Evolutionary conservation across 2,797 vertebrate genomes (phyloP).

Genomic region (Phaenicophaeus curvirostris): DNA sequence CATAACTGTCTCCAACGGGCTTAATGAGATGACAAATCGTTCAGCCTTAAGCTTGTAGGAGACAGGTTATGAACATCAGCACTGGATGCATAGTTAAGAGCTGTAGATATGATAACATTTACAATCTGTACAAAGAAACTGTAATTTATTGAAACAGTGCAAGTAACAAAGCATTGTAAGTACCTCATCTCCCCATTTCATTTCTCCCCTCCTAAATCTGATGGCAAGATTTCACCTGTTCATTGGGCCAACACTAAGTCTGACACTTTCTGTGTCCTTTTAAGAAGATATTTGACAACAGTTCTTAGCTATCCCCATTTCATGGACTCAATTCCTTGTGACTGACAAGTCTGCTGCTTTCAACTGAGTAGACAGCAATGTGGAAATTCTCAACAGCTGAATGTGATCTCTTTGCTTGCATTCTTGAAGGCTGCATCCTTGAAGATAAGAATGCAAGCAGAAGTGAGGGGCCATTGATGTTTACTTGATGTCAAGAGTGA

Average conservation of each 20-base stretch:
- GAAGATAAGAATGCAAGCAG: not conserved
- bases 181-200: not conserved
- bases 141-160: constrained; percentile 9
- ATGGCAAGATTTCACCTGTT: not conserved
- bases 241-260: not conserved
- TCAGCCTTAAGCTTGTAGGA: not conserved
- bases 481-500: not conserved
- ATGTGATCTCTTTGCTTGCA: not conserved
- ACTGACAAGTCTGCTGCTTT: not conserved
- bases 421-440: not conserved
- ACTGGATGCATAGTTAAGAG: not conserved
- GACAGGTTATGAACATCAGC: not conserved
- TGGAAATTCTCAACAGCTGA: not conserved
- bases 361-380: not conserved
- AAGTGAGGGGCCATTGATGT: not conserved
- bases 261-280: not conserved
- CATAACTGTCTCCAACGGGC: constrained; percentile 2
- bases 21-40: constrained; percentile 20
- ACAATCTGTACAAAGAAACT: not conserved
- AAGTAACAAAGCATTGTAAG: not conserved
- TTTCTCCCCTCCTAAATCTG: not conserved
- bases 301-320: not conserved
- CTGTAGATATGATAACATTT: not conserved
- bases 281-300: not conserved
- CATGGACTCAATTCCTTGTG: not conserved